Base-by-base conservation (phyloP, 2,888 invertebrate species). In the Eremobia ochroleuca region DNA sequence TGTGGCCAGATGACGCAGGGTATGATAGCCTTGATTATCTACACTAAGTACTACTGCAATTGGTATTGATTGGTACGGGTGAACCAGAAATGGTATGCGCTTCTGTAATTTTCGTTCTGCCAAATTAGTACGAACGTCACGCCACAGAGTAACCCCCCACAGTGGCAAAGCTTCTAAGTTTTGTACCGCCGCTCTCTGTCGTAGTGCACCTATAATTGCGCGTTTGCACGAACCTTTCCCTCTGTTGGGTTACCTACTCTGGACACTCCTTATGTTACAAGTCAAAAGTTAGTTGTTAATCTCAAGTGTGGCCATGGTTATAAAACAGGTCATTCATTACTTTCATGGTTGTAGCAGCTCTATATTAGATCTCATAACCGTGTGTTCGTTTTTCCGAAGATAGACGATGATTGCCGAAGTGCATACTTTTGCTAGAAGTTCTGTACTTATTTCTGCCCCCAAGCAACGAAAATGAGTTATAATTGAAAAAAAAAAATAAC, bases 1-100 rank as follows among this genome's bases (percentile, higher is more conserved):
- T 96, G 96, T 88, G 96, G 96, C 1, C 94, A 95, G 79, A 90
- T 95, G 1, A 91, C 94, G 0, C 95, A 95, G 89, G 93, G 96
- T 95, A 85, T 75, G 52, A 52, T 21, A 52, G 5, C 34, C 34
- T 25, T 67, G 31, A 31, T 31, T 31, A 46, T 21, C 46, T 31
- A 31, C 43, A 62, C 34, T 62, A 21, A 61, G 61, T 21, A 31
- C 31, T 49, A 25, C 66, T 9, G 15, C 25, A 49, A 31, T 25
- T n/a, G n/a, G n/a, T n/a, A n/a, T 11, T 21, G 28, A 65, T 46
- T 67, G 49, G 15, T 67, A 18, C 2, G 4, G 8, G 13, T 15
- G 25, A 67, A 46, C 31, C 66, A 46, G 31, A 31, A 67, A 15
- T 49, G 1, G 21, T 28, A 28, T 28, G 43, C 28, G 13, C 13